These are phyloP conservation scores for Paedocypris sp. DNA, from an alignment of 2,113 vertebrate genomes.

Conservation along the genomic window DNA sequence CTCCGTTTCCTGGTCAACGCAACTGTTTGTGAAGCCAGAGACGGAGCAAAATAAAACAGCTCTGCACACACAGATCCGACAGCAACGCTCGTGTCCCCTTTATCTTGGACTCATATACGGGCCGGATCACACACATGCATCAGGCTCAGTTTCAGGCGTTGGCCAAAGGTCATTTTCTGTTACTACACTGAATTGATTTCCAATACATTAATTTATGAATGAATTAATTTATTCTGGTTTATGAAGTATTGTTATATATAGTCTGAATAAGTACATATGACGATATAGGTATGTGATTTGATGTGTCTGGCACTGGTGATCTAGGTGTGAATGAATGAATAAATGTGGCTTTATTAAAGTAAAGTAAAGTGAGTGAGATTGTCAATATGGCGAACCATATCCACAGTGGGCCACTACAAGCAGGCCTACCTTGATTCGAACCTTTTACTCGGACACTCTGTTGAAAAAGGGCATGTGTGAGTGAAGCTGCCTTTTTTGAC, in stretches of 20 bases:
- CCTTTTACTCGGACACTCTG: conserved; percentile 55
- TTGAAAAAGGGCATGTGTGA: conserved; percentile 1
- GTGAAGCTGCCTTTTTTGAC: no score
- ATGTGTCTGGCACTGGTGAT: background rate
- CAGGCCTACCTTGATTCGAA: conserved; percentile 48
- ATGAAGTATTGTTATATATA: no score
- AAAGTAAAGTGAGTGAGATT: no score
- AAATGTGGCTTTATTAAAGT: no score
- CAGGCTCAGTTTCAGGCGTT: no score
- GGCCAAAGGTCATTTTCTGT: no score
- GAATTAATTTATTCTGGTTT: no score
- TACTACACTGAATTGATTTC: background rate
- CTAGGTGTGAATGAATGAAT: background rate
- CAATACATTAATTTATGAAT: no score
- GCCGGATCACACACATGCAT: no score
- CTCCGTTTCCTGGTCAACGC: background rate
- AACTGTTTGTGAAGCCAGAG: conserved; percentile 14
- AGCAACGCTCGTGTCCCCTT: conserved; percentile 17
- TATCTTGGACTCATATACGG: background rate
- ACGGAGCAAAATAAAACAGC: conserved; percentile 19
- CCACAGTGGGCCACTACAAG: conserved; percentile 17
- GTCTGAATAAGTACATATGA: no score
- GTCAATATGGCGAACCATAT: no score
- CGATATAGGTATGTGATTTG: no score
- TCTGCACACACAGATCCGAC: conserved; percentile 1